Percentiles rank a stretch among this genome's conserved stretches.
Evolutionary conservation across 2,113 vertebrate genomes (phyloP).

Genomic region (Eidolon helvum): DNA sequence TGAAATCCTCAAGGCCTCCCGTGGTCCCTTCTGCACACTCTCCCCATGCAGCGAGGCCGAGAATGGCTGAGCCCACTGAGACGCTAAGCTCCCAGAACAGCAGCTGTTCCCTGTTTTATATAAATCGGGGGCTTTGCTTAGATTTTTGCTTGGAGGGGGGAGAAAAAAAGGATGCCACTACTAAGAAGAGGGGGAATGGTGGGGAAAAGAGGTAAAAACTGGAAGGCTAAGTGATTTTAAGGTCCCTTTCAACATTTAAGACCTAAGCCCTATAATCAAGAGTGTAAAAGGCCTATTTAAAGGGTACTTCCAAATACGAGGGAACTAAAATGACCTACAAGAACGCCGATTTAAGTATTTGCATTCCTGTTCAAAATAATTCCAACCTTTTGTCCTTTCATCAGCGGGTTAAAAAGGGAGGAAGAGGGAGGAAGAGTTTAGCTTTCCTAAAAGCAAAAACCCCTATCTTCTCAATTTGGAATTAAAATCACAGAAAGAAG

Average conservation of each 20-base stretch:
- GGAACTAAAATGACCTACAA: background rate
- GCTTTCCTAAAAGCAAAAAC: constrained; percentile 18
- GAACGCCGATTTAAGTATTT: background rate
- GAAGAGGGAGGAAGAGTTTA: background rate
- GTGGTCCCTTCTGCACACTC: background rate
- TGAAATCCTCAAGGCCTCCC: background rate
- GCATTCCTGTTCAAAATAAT: constrained; percentile 19
- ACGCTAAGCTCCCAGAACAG: background rate
- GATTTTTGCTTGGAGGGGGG: background rate
- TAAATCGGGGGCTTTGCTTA: background rate
- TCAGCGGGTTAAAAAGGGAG: background rate
- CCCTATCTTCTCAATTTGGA: constrained; percentile 26
- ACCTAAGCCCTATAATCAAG: constrained; percentile 8
- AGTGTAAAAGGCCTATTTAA: constrained; percentile 16
- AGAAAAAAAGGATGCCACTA: background rate
- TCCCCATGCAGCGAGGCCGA: background rate
- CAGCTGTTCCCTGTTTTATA: background rate
- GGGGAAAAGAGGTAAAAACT: background rate
- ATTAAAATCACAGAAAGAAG: constrained; percentile 42
- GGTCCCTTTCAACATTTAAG: background rate
- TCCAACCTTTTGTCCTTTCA: constrained; percentile 11
- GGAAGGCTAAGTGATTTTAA: background rate
- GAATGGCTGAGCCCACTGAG: background rate
- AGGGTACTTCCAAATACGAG: background rate
- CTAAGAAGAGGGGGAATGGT: background rate